Conservation (phyloP, 2,888 invertebrate species). For the Leptinotarsa tumamoca region DNA sequence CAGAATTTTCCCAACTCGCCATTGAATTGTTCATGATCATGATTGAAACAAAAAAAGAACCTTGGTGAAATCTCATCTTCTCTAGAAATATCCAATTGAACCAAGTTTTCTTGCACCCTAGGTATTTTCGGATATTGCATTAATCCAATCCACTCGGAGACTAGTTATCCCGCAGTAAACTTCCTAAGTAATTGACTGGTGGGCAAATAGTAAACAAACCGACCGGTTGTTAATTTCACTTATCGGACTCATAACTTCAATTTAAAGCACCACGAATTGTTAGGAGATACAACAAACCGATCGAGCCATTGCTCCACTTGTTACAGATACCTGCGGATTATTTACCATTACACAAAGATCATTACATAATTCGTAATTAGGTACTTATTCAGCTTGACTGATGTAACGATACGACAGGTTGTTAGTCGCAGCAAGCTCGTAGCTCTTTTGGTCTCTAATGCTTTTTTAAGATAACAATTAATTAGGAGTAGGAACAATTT, state of each 20-base stretch:
- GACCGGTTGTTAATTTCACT: slow-evolving; percentile 49
- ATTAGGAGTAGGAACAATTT: slow-evolving; percentile 44
- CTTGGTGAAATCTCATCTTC: too few relatives aligned
- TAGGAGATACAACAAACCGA: slow-evolving; percentile 51
- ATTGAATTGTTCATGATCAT: too few relatives aligned
- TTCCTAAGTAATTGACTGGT: slow-evolving; percentile 19
- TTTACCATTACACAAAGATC: slow-evolving; percentile 52
- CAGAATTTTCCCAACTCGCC: too few relatives aligned
- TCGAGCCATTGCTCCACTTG: slow-evolving; percentile 52
- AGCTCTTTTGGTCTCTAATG: slow-evolving; percentile 43
- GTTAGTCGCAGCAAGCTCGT: slow-evolving; percentile 40
- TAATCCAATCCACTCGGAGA: neutral
- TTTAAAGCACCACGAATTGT: slow-evolving; percentile 55
- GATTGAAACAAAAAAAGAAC: too few relatives aligned
- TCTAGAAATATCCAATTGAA: too few relatives aligned
- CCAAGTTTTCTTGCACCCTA: too few relatives aligned
- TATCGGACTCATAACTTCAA: slow-evolving; percentile 41
- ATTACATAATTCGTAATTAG: slow-evolving; percentile 50
- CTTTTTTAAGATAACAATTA: slow-evolving; percentile 47
- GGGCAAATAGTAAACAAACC: slow-evolving; percentile 23
- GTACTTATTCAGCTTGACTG: slow-evolving; percentile 55
- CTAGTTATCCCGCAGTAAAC: slow-evolving; percentile 4
- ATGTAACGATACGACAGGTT: slow-evolving; percentile 47
- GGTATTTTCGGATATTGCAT: neutral
- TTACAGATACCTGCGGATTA: slow-evolving; percentile 53